Percentiles rank a stretch among this genome's conserved stretches.
phyloP scores from a whole-genome alignment of 2,797 vertebrate genomes.

The Intellagama lesueurii region DNA sequence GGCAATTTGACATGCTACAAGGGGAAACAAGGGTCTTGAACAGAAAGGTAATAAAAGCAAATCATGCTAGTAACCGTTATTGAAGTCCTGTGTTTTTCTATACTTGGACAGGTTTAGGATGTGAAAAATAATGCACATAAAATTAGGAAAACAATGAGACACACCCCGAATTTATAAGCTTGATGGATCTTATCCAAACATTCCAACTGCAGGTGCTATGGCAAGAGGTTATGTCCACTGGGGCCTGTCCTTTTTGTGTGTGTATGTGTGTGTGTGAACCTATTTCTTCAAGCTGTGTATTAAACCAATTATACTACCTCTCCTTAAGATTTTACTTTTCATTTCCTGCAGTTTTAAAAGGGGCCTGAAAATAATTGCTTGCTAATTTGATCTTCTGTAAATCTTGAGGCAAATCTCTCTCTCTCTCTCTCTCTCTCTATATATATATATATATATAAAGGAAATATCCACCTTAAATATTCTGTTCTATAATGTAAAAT shows the following conservation, averaged over 20 bases:
- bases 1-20: conserved; percentile 88
- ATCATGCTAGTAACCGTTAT: conserved; percentile 83
- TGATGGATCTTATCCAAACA: conserved; percentile 29
- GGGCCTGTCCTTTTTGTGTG: conserved; percentile 23
- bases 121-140: conserved; percentile 79
- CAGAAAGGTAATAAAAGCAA: conserved; percentile 87
- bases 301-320: fast-evolving
- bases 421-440: too few species aligned
- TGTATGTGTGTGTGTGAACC: conserved; percentile 36
- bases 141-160: conserved; percentile 72
- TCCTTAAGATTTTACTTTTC: background rate
- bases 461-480: background rate
- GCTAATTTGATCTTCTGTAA: conserved; percentile 18
- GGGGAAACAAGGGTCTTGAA: conserved; percentile 85
- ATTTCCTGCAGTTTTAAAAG: background rate
- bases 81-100: conserved; percentile 79
- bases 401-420: conserved; percentile 1
- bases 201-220: background rate
- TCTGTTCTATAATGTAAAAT: background rate
- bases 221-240: background rate
- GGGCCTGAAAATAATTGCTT: background rate
- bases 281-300: conserved; percentile 28
- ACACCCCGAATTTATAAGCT: conserved; percentile 69
- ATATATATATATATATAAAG: background rate
- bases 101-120: conserved; percentile 80